phyloP scores from a whole-genome alignment of 2,888 invertebrate species.

The Trisateles emortualis region DNA sequence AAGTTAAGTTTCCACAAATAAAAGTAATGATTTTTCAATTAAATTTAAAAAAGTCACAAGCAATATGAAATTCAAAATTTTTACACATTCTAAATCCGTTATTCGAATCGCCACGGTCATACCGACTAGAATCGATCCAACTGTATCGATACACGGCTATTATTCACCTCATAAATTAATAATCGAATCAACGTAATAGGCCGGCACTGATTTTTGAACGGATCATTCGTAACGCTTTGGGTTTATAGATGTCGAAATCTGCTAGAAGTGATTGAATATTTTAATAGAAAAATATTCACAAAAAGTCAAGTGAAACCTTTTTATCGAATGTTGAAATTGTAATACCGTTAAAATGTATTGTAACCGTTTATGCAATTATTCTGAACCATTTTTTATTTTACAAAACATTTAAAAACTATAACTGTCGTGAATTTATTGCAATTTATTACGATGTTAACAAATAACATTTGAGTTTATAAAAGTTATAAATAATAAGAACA shows the following conservation, averaged over 20 bases:
- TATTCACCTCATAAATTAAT: constrained; percentile 84
- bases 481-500: too few species aligned
- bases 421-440: too few species aligned
- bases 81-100: constrained; percentile 62
- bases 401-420: too few species aligned
- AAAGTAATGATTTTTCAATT: background rate
- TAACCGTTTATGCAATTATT: constrained; percentile 10
- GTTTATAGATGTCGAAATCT: constrained; percentile 53
- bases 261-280: constrained; percentile 54
- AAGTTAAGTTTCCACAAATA: too few species aligned
- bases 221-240: constrained; percentile 69
- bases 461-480: too few species aligned
- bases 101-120: constrained; percentile 65
- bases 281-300: constrained; percentile 25
- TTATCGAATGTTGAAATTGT: background rate
- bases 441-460: too few species aligned
- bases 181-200: constrained; percentile 83
- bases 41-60: background rate
- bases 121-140: constrained; percentile 57
- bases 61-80: constrained; percentile 31
- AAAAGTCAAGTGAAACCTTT: constrained; percentile 10
- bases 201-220: constrained; percentile 79
- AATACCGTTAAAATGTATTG: constrained; percentile 2
- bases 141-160: constrained; percentile 76
- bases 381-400: too few species aligned